Conservation (phyloP, 2,888 invertebrate genomes). For the Mimachlamys varia region DNA sequence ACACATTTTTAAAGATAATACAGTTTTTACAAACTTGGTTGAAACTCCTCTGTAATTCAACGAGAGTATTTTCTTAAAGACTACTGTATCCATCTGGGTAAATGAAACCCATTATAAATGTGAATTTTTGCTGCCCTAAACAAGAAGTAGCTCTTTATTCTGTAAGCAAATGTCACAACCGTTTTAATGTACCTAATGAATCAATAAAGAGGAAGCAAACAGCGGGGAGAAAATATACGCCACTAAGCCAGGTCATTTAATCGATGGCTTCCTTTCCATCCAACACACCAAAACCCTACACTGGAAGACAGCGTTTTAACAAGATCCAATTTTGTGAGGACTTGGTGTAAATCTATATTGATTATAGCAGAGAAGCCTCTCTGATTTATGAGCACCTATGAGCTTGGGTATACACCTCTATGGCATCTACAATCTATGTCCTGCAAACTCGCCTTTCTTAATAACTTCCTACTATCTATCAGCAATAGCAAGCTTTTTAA, state of each 20-base stretch:
- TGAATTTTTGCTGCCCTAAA: background rate
- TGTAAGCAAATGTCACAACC: background rate
- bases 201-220: conserved; percentile 7
- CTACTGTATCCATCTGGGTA: background rate
- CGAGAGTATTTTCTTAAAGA: too few species aligned
- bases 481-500: too few species aligned
- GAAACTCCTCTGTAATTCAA: too few species aligned
- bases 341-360: background rate
- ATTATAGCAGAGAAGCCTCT: background rate
- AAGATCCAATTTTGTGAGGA: conserved; percentile 8
- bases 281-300: background rate
- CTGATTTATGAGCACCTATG: conserved; percentile 17
- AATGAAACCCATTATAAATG: background rate
- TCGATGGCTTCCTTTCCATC: conserved; percentile 25
- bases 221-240: conserved; percentile 23
- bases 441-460: background rate
- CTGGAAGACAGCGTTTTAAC: conserved; percentile 22
- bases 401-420: conserved; percentile 13
- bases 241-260: conserved; percentile 26
- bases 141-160: background rate
- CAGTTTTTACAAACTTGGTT: too few species aligned
- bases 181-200: conserved; percentile 13
- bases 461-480: background rate
- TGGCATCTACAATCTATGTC: background rate
- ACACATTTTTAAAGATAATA: too few species aligned